Evolutionary conservation across 2,113 vertebrate genomes (phyloP).

Genomic region (Mystacornis crossleyi): DNA sequence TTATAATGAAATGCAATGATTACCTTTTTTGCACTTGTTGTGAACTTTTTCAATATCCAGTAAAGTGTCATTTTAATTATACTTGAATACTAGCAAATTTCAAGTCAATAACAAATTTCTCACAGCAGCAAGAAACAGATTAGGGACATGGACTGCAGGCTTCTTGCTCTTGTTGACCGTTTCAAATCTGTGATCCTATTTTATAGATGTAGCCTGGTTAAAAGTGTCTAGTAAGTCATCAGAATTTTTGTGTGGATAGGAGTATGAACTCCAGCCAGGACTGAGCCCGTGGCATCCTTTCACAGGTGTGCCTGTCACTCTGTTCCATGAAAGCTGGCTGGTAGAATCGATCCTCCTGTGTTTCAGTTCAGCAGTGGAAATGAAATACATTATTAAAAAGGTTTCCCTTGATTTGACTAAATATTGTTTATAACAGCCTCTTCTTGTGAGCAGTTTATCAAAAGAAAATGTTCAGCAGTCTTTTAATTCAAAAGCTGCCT

Average conservation of each 20-base stretch:
- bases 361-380: neutral
- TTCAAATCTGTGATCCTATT: neutral
- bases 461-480: neutral
- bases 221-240: neutral
- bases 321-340: neutral
- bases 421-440: neutral
- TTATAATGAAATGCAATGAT: neutral
- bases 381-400: neutral
- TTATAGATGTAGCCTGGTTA: neutral
- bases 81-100: neutral
- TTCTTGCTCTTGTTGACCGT: neutral
- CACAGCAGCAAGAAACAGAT: neutral
- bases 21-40: neutral
- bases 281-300: neutral
- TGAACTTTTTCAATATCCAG: neutral
- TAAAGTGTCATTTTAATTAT: neutral
- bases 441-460: conserved; percentile 8
- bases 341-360: neutral
- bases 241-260: neutral
- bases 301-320: neutral
- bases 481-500: conserved; percentile 7
- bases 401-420: neutral
- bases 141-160: neutral
- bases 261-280: rapidly evolving
- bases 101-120: neutral